A percentile compares a stretch with the other conserved stretches of the same genome.
Conservation (phyloP, 1,140 invertebrate species). For the Mizuhopecten yessoensis region DNA sequence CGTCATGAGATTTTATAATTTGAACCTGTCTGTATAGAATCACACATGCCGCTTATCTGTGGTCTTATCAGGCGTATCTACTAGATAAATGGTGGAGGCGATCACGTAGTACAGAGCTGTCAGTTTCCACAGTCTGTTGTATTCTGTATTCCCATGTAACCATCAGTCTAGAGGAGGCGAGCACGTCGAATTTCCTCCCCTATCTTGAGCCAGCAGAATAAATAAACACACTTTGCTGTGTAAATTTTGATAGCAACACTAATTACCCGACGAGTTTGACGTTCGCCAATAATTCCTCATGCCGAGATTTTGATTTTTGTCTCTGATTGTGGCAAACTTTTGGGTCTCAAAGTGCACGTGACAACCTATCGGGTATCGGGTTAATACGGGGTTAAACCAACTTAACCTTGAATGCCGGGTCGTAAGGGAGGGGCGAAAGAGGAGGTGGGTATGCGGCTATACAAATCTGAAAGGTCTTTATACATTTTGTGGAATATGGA, state of each 20-base stretch:
- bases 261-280: conserved; percentile 29
- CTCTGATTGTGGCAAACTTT: conserved; percentile 8
- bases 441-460: background rate
- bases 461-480: background rate
- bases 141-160: background rate
- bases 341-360: conserved; percentile 47
- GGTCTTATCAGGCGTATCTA: background rate
- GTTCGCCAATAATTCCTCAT: conserved; percentile 42
- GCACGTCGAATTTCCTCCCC: conserved; percentile 20
- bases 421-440: background rate
- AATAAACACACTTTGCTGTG: conserved; percentile 41
- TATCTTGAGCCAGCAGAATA: conserved; percentile 42
- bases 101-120: background rate
- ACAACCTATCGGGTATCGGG: background rate
- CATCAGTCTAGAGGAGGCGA: too few relatives aligned
- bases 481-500: background rate
- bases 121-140: background rate
- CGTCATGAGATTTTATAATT: background rate
- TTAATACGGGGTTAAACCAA: conserved; percentile 42
- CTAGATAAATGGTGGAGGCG: background rate
- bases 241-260: conserved; percentile 45
- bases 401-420: background rate
- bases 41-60: background rate
- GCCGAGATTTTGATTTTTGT: conserved; percentile 26
- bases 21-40: background rate